Evolutionary conservation across 2,888 invertebrate genomes (phyloP), one percentile per base, ranked within the genome.

Genomic region (Pristionchus maxplancki): DNA sequence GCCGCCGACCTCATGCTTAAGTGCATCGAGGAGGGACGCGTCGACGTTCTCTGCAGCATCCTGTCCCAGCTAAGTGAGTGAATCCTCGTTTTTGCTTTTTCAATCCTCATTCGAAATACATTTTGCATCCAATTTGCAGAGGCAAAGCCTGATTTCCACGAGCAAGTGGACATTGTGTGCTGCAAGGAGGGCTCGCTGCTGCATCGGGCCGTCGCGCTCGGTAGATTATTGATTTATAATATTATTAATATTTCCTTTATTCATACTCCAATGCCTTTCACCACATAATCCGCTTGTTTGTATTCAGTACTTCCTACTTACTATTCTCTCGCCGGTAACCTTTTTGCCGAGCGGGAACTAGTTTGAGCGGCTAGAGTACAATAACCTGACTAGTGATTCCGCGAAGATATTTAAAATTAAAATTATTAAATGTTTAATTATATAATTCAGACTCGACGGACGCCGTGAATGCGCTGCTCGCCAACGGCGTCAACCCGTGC

Each of bases 401-500:
- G 17, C 34, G 31, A 64, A 64, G 28, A 64, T 9, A 28, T 13
- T 31, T 64, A 9, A 31, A 31, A 64, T 11, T 28, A 64, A 6
- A 44, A 48, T 78, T 11, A 20, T 28, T n/a, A 24, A 20, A 8
- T 48, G 8, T n/a, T 1, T 5, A 40, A 53, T 82, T 53, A 50
- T 40, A 11, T 78, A 74, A 40, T 92, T 9, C 82, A 93, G 93
- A 91, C 89, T 91, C 91, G 13, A 89, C 90, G 5, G 93, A 93
- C 93, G 96, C 96, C 86, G 96, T 96, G 17, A 94, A 96, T 90
- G 95, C 96, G 9, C 94, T 96, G 53, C 94, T 96, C 84, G 95
- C 96, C 64, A 95, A 95, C 88, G 96, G 96, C 8, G 96, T 96
- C 31, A 96, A 96, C 94, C 96, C 96, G 28, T 95, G 96, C 28